phyloP scores from a whole-genome alignment of 2,113 vertebrate genomes.

The Megalops atlanticus region DNA sequence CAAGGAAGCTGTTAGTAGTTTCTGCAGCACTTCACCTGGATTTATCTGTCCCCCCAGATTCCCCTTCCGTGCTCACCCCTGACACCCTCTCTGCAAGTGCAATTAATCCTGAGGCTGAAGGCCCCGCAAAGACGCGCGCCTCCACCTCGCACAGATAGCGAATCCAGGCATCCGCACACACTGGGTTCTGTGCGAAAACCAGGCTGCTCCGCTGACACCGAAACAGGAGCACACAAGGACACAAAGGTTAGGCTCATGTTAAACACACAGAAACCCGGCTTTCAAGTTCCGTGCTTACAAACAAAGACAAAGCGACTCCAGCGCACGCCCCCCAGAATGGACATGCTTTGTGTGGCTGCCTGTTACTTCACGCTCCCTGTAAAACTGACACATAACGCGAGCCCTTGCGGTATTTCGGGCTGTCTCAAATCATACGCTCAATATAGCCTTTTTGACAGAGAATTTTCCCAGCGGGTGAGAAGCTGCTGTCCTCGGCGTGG shows the following conservation, averaged over 20 bases:
- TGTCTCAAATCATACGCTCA: neutral
- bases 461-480: neutral
- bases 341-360: neutral
- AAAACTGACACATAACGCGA: neutral
- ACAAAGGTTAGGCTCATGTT: neutral
- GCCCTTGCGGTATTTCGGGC: neutral
- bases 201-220: neutral
- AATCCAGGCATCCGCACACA: neutral
- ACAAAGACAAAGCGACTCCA: too few relatives aligned
- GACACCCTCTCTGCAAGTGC: neutral
- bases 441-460: neutral
- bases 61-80: neutral
- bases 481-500: neutral
- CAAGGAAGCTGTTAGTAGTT: conserved; percentile 53
- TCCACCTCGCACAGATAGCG: neutral
- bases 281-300: neutral
- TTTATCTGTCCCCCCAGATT: conserved; percentile 29
- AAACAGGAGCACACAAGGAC: neutral
- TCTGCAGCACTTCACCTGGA: conserved; percentile 45
- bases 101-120: neutral
- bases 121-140: neutral
- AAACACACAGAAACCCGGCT: neutral
- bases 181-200: too few relatives aligned
- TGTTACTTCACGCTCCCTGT: neutral
- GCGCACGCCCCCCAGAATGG: neutral